Base-by-base conservation (phyloP, 2,888 invertebrate genomes). In the Lottia gigantea region DNA sequence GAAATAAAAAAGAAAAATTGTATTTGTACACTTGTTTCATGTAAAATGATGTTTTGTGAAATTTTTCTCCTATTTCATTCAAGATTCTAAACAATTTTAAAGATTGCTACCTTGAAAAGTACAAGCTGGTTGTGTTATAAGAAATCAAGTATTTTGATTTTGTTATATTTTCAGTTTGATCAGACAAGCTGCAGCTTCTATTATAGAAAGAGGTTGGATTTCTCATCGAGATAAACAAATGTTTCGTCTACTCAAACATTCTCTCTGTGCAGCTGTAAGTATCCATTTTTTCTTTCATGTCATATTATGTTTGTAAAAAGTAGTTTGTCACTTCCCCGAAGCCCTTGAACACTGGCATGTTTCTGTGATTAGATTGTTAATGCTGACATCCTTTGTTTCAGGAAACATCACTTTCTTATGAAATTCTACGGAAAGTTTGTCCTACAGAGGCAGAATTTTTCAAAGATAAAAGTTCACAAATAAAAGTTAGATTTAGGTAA, bases 231-330 rank as follows among this genome's bases (percentile, higher is more conserved):
- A 88, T 75, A 76, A 79, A 73, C 86, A 87, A 67, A 88, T 88
- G 86, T 88, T 88, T 74, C 80, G 82, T 66, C 77, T 88, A 15
- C 78, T 88, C 40, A 88, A 88, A 68, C 87, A 88, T 80, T 85
- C 88, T 7, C 79, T 88, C 3, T 86, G 87, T 84, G 88, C 88
- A 40, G 88, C 88, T 19, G 88, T 88, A 78, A 83, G 84, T 78
- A 61, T 40, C 6, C 1, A 62, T 63, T 64, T 40, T 16, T 46
- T n/a, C n/a, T n/a, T n/a, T n/a, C n/a, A n/a, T n/a, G n/a, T n/a
- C n/a, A n/a, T n/a, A n/a, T n/a, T n/a, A n/a, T n/a, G n/a, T n/a
- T n/a, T n/a, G n/a, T n/a, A n/a, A n/a, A n/a, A n/a, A n/a, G n/a
- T n/a, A n/a, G n/a, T n/a, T n/a, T n/a, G n/a, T n/a, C n/a, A n/a